A percentile compares a stretch with the other conserved stretches of the same genome.
Conservation (phyloP, 2,888 invertebrate species). For the Drosophila affinis region DNA sequence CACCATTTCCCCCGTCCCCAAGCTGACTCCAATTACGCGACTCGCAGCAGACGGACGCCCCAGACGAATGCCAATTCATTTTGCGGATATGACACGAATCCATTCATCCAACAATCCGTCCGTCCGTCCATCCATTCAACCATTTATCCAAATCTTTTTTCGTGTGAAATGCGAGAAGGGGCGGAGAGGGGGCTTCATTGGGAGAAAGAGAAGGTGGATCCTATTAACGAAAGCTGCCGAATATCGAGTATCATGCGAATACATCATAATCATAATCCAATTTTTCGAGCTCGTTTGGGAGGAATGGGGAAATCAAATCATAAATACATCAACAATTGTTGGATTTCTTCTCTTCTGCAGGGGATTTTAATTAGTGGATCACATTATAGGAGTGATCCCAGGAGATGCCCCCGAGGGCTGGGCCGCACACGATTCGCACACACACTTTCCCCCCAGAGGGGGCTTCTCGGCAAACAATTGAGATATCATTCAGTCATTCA, state of each 20-base stretch:
- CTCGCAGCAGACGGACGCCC: neutral
- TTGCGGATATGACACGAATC: slow-evolving; percentile 43
- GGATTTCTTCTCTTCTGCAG: neutral
- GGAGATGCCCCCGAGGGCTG: neutral
- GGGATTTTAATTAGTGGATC: neutral
- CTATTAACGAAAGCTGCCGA: neutral
- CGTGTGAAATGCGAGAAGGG: neutral
- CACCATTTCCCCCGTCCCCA: neutral
- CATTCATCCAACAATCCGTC: slow-evolving; percentile 7
- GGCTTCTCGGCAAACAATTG: neutral
- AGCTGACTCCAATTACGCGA: neutral
- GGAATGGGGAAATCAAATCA: neutral
- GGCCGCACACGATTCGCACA: neutral
- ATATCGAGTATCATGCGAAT: neutral
- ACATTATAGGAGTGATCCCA: neutral
- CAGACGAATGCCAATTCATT: slow-evolving; percentile 46
- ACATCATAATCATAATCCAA: neutral
- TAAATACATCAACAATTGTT: neutral
- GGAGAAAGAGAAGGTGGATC: neutral
- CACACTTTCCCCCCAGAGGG: neutral
- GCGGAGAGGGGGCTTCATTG: neutral
- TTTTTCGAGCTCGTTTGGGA: neutral
- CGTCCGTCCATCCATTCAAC: neutral
- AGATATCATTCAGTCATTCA: neutral
- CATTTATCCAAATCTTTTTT: neutral